Evolutionary conservation across 2,888 invertebrate genomes (phyloP), one percentile per base, ranked within the genome.

Genomic region (Pterostichus niger): DNA sequence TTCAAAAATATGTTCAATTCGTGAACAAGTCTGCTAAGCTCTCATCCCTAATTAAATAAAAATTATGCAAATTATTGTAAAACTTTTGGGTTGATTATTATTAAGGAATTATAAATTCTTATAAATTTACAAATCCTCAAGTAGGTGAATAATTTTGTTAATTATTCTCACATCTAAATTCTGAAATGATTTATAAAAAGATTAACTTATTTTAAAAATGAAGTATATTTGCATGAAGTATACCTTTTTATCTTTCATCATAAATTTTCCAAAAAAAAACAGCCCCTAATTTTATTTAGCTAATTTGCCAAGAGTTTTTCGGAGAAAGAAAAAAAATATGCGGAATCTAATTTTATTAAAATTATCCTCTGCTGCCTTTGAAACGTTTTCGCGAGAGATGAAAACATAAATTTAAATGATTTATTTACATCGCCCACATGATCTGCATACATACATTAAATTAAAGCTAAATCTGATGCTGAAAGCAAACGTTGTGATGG

Each of bases 351-450:
- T 71, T 71, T 71, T 71, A 71, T 71, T 71, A 71, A 71, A 71
- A 71, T 71, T 46, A 49, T 24, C 46, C 64, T 35, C 64, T 11
- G 6, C 31, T 13, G 33, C 33, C n/a, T 2, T 49, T 64, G 64
- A 33, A 33, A 35, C 35, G 64, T 64, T 49, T 71, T 24, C 71
- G 31, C 10, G 13, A 71, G 46, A 46, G 40, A 40, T 71, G 71
- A 71, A 71, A 71, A 71, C 71, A 46, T 44, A 71, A 71, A 46
- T 71, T 71, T 15, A 46, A 71, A 71, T 71, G 71, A 71, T 71
- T 71, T 71, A 71, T 71, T 71, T 71, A 5, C n/a, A 17, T 31
- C 49, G 31, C 5, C 31, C 52, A 73, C 35, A 15, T 75, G 52
- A 52, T 52, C 49, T 75, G 49, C 75, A 75, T 52, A 49, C 52